Percentiles rank a stretch among this genome's conserved stretches.
Evolutionary conservation across 2,888 invertebrate genomes (phyloP).

Genomic region (Xanthostigma xanthostigma): DNA sequence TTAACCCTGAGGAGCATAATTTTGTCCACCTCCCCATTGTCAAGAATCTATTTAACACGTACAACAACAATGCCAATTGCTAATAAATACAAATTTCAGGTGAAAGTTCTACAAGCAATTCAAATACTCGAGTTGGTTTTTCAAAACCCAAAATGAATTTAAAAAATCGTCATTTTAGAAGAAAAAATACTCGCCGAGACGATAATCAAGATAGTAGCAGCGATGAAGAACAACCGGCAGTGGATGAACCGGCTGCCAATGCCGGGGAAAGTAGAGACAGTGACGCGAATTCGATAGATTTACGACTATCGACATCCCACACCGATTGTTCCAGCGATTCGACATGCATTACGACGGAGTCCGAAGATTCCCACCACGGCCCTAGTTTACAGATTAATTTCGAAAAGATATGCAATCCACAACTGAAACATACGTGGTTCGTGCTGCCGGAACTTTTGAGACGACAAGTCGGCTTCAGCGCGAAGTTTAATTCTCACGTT

Average conservation of each 20-base stretch:
- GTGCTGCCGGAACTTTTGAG: conserved; percentile 48
- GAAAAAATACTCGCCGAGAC: neutral
- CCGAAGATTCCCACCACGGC: neutral
- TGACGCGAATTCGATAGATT: neutral
- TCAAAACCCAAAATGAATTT: conserved; percentile 2
- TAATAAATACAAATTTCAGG: too few relatives aligned
- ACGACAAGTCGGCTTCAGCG: conserved; percentile 44
- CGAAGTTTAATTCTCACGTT: conserved; percentile 20
- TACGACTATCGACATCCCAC: neutral
- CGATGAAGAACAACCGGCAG: neutral
- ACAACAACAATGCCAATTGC: too few relatives aligned
- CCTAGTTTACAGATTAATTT: neutral
- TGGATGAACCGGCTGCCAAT: neutral
- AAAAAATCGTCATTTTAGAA: conserved; percentile 4
- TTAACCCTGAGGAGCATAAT: too few relatives aligned
- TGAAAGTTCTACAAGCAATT: too few relatives aligned
- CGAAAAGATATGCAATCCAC: conserved; percentile 4
- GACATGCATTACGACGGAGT: neutral
- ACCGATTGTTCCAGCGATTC: neutral
- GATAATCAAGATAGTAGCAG: neutral
- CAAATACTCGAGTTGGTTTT: neutral
- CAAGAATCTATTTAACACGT: too few relatives aligned
- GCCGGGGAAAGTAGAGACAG: neutral
- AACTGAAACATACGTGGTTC: conserved; percentile 53
- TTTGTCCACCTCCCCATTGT: too few relatives aligned